Evolutionary conservation across 2,113 vertebrate species (phyloP).

Genomic region (Chaetura pelagica): DNA sequence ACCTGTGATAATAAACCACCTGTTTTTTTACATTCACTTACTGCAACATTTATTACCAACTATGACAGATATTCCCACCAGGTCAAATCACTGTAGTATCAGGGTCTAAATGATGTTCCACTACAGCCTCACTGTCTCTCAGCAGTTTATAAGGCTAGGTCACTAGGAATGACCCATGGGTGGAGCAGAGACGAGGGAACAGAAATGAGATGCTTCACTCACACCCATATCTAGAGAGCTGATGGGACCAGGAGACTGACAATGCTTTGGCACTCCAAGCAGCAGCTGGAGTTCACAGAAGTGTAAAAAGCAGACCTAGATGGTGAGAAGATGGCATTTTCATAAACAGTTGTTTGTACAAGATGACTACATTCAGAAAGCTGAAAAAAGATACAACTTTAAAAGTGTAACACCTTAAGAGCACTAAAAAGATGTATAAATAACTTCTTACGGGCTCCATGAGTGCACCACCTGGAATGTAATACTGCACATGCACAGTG

Average conservation of each 20-base stretch:
- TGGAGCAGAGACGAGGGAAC: neutral
- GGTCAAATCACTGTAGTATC: neutral
- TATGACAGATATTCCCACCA: neutral
- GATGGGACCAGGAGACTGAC: neutral
- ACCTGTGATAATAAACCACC: neutral
- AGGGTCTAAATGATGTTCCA: neutral
- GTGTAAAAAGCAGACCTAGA: neutral
- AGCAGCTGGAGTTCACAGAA: neutral
- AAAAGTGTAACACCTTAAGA: neutral
- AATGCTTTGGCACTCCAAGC: neutral
- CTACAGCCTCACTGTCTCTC: neutral
- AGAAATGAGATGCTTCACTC: neutral
- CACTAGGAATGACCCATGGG: neutral
- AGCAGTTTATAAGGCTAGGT: neutral
- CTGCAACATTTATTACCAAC: neutral
- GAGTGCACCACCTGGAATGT: neutral
- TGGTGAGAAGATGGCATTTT: neutral
- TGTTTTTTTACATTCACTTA: neutral
- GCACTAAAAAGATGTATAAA: neutral
- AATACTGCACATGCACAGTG: neutral
- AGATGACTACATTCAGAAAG: neutral
- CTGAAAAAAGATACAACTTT: neutral
- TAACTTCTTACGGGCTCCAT: neutral
- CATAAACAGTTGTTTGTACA: neutral
- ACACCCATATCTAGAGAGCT: neutral